These are phyloP conservation scores for Syrmaticus mikado DNA, from an alignment of 2,113 vertebrate species.

Conservation along the genomic window DNA sequence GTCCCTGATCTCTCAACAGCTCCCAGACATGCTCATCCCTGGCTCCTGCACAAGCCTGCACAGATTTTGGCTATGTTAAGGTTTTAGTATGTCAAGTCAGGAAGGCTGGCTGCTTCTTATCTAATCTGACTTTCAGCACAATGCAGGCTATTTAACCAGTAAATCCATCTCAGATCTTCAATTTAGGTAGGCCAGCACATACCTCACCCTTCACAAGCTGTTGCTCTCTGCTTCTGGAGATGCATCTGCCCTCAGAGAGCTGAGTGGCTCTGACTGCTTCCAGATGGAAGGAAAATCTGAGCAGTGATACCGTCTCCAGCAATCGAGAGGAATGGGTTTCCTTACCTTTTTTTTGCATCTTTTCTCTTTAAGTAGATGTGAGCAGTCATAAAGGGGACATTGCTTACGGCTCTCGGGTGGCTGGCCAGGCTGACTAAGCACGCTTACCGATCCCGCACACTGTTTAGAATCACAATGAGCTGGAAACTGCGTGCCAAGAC, in stretches of 20 bases:
- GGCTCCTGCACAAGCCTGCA: not conserved
- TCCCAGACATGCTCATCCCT: not conserved
- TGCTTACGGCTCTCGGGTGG: slow-evolving; percentile 51
- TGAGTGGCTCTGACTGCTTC: not conserved
- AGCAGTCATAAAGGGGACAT: slow-evolving; percentile 35
- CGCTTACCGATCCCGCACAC: not conserved
- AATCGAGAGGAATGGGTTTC: slow-evolving; percentile 19
- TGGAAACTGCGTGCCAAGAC: slow-evolving; percentile 26
- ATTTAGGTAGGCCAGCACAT: not conserved
- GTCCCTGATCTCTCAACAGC: not conserved
- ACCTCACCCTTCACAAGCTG: not conserved
- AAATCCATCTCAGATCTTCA: not conserved
- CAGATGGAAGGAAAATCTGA: not conserved
- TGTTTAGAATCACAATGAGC: slow-evolving; percentile 60
- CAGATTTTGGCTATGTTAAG: not conserved
- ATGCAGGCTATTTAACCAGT: not conserved
- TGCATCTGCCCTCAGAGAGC: not conserved
- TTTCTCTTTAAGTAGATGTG: slow-evolving; percentile 26
- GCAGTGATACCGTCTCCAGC: not conserved
- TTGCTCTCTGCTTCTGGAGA: not conserved
- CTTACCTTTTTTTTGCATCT: not conserved
- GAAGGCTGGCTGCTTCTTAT: not conserved
- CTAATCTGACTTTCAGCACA: not conserved
- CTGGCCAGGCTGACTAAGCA: slow-evolving; percentile 67
- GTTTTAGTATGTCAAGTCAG: not conserved